Base-by-base conservation (phyloP, 2,888 invertebrate genomes). In the Caenorhabditis sp. region DNA sequence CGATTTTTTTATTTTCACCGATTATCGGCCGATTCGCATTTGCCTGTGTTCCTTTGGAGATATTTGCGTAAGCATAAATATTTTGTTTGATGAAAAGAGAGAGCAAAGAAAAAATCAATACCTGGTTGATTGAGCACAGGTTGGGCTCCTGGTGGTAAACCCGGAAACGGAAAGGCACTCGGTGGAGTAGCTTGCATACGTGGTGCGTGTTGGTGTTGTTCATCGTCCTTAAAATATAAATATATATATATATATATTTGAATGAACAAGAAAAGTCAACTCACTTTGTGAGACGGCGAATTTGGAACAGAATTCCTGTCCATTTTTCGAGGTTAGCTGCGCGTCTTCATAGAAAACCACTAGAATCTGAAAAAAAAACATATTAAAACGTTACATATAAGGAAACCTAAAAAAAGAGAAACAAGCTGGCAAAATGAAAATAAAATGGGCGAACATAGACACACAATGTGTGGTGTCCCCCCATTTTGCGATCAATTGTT, bases 121-220 rank as follows among this genome's bases (percentile, higher is more conserved):
- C 71, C 62, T 21, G 71, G 71, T 43, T 71, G 71, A 54, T 63
- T 58, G 59, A 66, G 62, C 51, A 66, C 66, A 53, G 60, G 71
- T 26, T 51, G 58, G 55, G 54, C 60, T 12, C 43, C n/a, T 43
- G 54, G 59, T 54, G 53, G 55, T 21, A 58, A 57, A 31, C 37
- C 51, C 19, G 72, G 61, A 24, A 72, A 72, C 24, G 63, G 67
- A 53, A 72, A 72, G 14, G 67, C 72, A 5, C 58, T 72, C 19
- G 72, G 72, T 31, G 72, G 72, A 31, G 72, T 72, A 1, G 63
- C 27, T 36, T 58, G 57, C 36, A 36, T 61, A 36, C 72, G 55
- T 37, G 31, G 31, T 31, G 31, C 5, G 5, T 31, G 31, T 31
- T 43, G 43, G 12, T 43, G 43, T 17, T 17, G 14, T 3, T 72